Percentiles rank a stretch among this genome's conserved stretches.
Conservation (phyloP, 64 coral and sea anemone genomes). For the Stichodactyla helianthus region DNA sequence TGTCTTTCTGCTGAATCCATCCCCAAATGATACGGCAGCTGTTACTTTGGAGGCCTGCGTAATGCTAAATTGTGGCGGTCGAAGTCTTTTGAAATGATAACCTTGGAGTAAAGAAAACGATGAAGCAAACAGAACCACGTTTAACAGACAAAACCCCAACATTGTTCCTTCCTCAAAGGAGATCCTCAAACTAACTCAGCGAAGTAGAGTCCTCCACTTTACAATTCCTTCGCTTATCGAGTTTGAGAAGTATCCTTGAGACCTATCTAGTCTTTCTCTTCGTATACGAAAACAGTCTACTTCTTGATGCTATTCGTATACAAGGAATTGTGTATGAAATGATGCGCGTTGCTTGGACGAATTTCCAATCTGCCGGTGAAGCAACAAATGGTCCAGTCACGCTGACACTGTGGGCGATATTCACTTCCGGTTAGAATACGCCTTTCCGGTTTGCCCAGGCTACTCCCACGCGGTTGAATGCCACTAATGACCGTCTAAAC, state of each 20-base stretch:
- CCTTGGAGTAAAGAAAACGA: background rate
- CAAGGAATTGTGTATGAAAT: background rate
- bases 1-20: background rate
- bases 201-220: background rate
- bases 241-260: background rate
- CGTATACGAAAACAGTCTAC: background rate
- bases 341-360: background rate
- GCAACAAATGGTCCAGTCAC: background rate
- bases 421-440: slow-evolving; percentile 2
- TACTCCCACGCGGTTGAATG: background rate
- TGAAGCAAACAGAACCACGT: background rate
- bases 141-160: background rate
- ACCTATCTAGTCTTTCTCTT: background rate
- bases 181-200: background rate
- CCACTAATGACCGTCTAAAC: background rate
- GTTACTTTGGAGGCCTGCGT: background rate
- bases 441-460: slow-evolving; percentile 22
- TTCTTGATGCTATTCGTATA: background rate
- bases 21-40: background rate
- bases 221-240: background rate
- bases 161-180: background rate
- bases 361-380: background rate
- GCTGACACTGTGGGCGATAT: background rate
- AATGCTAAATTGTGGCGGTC: background rate
- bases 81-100: background rate